Evolutionary conservation across 2,113 vertebrate species (phyloP).

Genomic region (Dromaius novaehollandiae): DNA sequence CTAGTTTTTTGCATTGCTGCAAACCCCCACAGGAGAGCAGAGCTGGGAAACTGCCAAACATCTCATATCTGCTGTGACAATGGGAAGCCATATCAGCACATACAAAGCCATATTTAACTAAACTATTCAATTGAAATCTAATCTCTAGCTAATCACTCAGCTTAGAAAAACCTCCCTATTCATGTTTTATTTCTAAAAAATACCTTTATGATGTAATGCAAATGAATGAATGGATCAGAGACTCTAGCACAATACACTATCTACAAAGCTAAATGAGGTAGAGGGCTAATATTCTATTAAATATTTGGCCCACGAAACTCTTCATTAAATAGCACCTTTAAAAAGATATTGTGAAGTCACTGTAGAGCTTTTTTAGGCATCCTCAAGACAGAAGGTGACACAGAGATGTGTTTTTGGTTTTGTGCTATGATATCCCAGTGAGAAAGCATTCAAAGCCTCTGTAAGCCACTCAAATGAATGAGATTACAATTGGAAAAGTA

Average conservation of each 20-base stretch:
- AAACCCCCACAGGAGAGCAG: not conserved
- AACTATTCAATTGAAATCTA: constrained; percentile 65
- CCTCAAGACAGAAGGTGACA: not conserved
- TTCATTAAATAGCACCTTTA: not conserved
- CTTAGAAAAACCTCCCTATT: constrained; percentile 22
- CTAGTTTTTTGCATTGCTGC: not conserved
- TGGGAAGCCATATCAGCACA: constrained; percentile 35
- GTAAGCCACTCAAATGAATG: not conserved
- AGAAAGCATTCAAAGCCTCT: not conserved
- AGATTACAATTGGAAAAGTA: not conserved
- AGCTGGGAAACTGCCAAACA: constrained; percentile 54
- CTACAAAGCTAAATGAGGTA: not conserved
- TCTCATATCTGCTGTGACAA: constrained; percentile 61
- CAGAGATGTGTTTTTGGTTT: not conserved
- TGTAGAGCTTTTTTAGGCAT: not conserved
- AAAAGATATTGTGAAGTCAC: not conserved
- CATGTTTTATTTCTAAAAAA: constrained; percentile 56
- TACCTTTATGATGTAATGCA: constrained; percentile 41
- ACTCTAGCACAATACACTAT: not conserved
- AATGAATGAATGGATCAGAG: constrained; percentile 49
- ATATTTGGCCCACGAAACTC: constrained; percentile 28
- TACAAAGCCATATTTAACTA: constrained; percentile 45
- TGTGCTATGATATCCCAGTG: not conserved
- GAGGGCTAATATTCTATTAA: not conserved
- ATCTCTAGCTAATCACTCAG: constrained; percentile 46